phyloP scores from a whole-genome alignment of 2,888 invertebrate species.

The Chirona hameri region DNA sequence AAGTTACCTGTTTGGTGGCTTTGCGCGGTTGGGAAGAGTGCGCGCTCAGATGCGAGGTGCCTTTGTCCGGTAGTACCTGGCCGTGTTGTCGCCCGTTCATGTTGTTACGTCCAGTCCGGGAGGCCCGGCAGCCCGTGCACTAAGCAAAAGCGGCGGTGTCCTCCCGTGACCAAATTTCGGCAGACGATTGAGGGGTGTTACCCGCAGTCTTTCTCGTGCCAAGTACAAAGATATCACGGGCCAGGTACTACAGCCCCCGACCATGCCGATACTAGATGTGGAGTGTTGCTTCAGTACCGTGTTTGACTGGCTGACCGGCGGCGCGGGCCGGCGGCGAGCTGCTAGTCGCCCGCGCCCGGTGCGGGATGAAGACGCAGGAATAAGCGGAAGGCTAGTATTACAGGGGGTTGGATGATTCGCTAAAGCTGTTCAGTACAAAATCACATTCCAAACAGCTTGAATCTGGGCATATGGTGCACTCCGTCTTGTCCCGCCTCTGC shows the following conservation, averaged over 20 bases:
- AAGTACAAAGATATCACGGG: not conserved
- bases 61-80: not conserved
- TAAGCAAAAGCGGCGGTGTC: not conserved
- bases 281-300: not conserved
- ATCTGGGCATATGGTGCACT: not conserved
- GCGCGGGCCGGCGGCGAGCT: not conserved
- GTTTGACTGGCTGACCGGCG: not conserved
- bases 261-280: not conserved
- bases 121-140: not conserved
- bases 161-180: not conserved
- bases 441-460: slow-evolving; percentile 23
- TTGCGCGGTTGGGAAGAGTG: not conserved
- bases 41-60: not conserved
- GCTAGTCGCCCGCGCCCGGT: not conserved
- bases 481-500: slow-evolving; percentile 3
- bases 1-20: not conserved
- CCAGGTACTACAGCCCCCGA: not conserved
- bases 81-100: not conserved
- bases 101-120: not conserved
- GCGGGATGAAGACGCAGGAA: not conserved
- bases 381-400: not conserved
- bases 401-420: not conserved
- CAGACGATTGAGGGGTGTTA: not conserved
- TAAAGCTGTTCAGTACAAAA: slow-evolving; percentile 25
- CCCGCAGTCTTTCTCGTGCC: not conserved